A percentile compares a stretch with the other conserved stretches of the same genome.
Evolutionary conservation across 2,888 invertebrate genomes (phyloP).

Genomic region (Lasius fuliginosus): DNA sequence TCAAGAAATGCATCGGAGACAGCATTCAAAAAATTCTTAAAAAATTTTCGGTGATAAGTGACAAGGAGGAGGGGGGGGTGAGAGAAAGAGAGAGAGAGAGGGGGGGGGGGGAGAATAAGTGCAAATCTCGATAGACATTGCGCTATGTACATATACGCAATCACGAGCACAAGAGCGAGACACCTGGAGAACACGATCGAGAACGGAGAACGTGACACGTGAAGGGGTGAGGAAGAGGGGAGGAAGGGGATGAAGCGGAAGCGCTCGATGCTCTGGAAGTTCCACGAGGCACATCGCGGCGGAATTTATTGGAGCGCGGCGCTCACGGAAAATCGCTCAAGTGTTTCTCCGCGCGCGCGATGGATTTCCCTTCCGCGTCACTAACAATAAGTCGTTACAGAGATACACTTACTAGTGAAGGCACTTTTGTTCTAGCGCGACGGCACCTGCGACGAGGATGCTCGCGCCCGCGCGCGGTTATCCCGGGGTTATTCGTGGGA

Average conservation of each 20-base stretch:
- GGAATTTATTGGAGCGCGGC: slow-evolving; percentile 63
- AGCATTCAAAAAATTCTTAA: background rate
- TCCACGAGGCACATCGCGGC: slow-evolving; percentile 15
- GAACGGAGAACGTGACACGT: background rate
- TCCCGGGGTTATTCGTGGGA: slow-evolving; percentile 30
- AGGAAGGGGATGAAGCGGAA: background rate
- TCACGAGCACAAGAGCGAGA: too few species aligned
- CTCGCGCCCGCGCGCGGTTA: slow-evolving; percentile 28
- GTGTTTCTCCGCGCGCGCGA: slow-evolving; percentile 54
- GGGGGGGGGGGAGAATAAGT: background rate
- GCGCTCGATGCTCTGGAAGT: slow-evolving; percentile 24
- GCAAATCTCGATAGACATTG: background rate
- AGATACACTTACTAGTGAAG: slow-evolving; percentile 50
- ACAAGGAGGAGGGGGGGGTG: background rate
- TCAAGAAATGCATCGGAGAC: background rate
- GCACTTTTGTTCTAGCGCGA: slow-evolving; percentile 64
- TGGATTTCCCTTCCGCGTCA: slow-evolving; percentile 70
- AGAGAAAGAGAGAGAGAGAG: background rate
- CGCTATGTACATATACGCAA: background rate
- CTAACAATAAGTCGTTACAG: slow-evolving; percentile 45
- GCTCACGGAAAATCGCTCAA: slow-evolving; percentile 59
- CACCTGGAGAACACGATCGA: background rate
- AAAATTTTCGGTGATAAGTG: background rate
- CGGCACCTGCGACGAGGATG: slow-evolving; percentile 46
- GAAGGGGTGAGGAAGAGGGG: background rate